Evolutionary conservation across 2,113 vertebrate species (phyloP).

Genomic region (Gambusia holbrooki): DNA sequence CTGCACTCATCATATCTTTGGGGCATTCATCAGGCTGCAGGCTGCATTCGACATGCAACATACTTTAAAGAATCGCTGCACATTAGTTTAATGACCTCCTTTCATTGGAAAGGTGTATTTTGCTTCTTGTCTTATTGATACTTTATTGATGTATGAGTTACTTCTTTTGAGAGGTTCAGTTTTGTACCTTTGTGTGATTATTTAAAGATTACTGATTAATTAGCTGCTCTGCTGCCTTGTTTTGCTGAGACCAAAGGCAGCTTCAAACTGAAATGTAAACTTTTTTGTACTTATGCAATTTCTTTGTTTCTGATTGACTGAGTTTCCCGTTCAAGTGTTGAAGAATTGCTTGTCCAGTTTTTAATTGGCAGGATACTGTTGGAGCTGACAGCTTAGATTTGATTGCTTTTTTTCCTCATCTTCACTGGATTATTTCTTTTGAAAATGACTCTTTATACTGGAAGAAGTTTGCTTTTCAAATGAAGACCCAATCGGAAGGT

Average conservation of each 20-base stretch:
- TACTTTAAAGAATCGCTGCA: conserved; percentile 27
- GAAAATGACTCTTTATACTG: conserved; percentile 42
- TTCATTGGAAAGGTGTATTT: conserved; percentile 54
- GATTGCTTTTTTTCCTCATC: conserved; percentile 26
- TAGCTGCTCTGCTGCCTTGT: conserved; percentile 56
- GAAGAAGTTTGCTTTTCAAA: conserved; percentile 33
- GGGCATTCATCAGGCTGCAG: conserved; percentile 46
- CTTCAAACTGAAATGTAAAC: conserved; percentile 43
- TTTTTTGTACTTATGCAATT: conserved; percentile 51
- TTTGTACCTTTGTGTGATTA: conserved; percentile 57
- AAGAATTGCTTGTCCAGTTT: conserved; percentile 24
- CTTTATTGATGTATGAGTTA: conserved; percentile 24
- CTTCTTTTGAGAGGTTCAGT: conserved; percentile 32
- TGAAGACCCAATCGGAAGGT: conserved; percentile 30
- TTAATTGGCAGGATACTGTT: conserved; percentile 39
- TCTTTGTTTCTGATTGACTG: conserved; percentile 16
- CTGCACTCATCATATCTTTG: conserved; percentile 47
- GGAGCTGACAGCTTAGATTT: conserved; percentile 34
- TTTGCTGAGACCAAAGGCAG: conserved; percentile 36
- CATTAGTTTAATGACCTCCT: conserved; percentile 58
- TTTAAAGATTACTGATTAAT: conserved; percentile 51
- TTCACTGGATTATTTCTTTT: conserved; percentile 50
- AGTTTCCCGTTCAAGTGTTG: conserved; percentile 13
- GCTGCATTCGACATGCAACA: conserved; percentile 43
- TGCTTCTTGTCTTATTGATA: conserved; percentile 36